Percentiles rank a stretch among this genome's conserved stretches.
Evolutionary conservation across 2,888 invertebrate genomes (phyloP).

Genomic region (Microplitis deprimator): DNA sequence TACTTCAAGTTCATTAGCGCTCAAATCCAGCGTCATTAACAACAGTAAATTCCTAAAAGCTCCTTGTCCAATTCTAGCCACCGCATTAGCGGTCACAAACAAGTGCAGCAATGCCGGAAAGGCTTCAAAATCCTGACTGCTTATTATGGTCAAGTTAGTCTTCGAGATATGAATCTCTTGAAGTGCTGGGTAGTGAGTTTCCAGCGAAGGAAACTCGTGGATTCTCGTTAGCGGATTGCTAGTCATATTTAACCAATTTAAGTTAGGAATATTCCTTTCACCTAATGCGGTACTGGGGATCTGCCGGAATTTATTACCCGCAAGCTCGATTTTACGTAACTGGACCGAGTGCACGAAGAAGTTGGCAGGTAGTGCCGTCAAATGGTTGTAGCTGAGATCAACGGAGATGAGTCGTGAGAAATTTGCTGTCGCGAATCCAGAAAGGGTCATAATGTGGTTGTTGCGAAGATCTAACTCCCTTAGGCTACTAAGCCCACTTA

Average conservation of each 20-base stretch:
- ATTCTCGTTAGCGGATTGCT: slow-evolving; percentile 85
- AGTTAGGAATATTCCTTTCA: slow-evolving; percentile 80
- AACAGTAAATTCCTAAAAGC: slow-evolving; percentile 85
- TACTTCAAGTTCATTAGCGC: slow-evolving; percentile 86
- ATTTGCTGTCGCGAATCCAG: slow-evolving; percentile 84
- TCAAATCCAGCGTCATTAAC: slow-evolving; percentile 84
- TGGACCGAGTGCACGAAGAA: slow-evolving; percentile 83
- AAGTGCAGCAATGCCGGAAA: slow-evolving; percentile 85
- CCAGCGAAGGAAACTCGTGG: slow-evolving; percentile 78
- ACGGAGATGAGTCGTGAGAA: slow-evolving; percentile 82
- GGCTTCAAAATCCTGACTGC: slow-evolving; percentile 88
- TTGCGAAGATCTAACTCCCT: slow-evolving; percentile 82
- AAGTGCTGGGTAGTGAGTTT: slow-evolving; percentile 81
- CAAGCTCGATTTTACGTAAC: slow-evolving; percentile 83
- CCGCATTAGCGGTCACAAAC: slow-evolving; percentile 81
- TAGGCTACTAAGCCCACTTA: slow-evolving; percentile 83
- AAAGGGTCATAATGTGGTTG: slow-evolving; percentile 82
- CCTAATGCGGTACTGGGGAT: slow-evolving; percentile 85
- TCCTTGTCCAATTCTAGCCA: slow-evolving; percentile 86
- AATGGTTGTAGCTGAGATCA: slow-evolving; percentile 83
- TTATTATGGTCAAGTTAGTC: slow-evolving; percentile 87
- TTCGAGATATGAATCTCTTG: slow-evolving; percentile 85
- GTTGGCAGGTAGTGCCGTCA: slow-evolving; percentile 85
- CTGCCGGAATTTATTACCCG: slow-evolving; percentile 84
- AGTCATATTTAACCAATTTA: slow-evolving; percentile 86